Base-by-base conservation (phyloP, 2,113 vertebrate genomes). In the Urocynchramus pylzowi region DNA sequence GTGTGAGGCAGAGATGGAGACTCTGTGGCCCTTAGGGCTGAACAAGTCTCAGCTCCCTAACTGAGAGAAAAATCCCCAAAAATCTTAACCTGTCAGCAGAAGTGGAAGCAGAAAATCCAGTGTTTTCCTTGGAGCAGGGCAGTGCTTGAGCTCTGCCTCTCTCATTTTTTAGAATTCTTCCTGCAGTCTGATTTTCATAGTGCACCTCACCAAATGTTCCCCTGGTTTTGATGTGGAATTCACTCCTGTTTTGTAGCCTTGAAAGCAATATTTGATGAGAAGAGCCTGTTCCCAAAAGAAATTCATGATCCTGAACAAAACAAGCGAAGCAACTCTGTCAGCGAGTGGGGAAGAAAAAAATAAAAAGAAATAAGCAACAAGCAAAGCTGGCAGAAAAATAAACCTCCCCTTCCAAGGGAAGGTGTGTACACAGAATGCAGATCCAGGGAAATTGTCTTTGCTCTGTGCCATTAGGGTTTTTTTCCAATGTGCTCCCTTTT, bases 181-280 rank as follows among this genome's bases (percentile, higher is more conserved):
- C 37, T 57, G 35, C 60, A 73, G 70, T 50, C 88, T 82, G 86
- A 30, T 90, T 91, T 93, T 96, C 76, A 84, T 45, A 75, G 50
- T 3, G 8, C 27, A 27, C 68, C 39, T 95, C 96, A 80, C 50
- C 84, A 88, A 90, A 90, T 57, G 69, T 31, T 30, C 73, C 90
- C 57, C 70, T 35, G 74, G 94, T 97, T 97, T 95, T 92, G 77
- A 96, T 96, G 87, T 80, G 45, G 89, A 87, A 96, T 96, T 97
- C 87, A 76, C 89, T 83, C 60, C 89, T 47, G 59, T 85, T 96
- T 87, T 97, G 42, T 94, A 98, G 97, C 95, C 68, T 82, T 98
- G 96, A 98, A 98, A 98, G 97, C 95, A 70, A 87, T 91, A 50
- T 98, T 98, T 98, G 98, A 98, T 97, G 98, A 98, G 95, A 98